Conservation (phyloP, 1,140 invertebrate species). For the Geopemphigus sp. region DNA sequence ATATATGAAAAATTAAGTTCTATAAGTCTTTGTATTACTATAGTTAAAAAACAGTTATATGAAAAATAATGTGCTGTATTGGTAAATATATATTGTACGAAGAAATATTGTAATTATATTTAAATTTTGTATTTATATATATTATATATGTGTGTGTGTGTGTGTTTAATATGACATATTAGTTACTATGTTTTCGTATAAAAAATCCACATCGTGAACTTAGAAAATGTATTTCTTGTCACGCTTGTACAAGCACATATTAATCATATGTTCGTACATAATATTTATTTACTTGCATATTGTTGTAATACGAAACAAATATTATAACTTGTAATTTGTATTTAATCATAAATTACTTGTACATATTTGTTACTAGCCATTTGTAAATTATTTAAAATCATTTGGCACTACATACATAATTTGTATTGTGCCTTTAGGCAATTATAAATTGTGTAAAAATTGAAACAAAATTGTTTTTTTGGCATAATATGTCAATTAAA, state of each 20-base stretch:
- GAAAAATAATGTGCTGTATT: not conserved
- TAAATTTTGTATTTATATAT: not conserved
- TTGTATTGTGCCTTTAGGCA: too few species aligned
- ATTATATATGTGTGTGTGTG: conserved; percentile 1
- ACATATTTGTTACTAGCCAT: too few species aligned
- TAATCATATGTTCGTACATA: not conserved
- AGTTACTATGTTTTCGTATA: conserved; percentile 16
- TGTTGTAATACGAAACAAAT: conserved; percentile 6
- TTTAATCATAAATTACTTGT: too few species aligned
- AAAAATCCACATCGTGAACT: not conserved
- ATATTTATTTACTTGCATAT: not conserved
- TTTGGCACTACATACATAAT: too few species aligned
- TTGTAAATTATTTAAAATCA: too few species aligned
- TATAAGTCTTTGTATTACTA: conserved; percentile 48
- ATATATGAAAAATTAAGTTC: conserved; percentile 45
- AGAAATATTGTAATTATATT: conserved; percentile 41
- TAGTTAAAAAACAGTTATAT: conserved; percentile 13
- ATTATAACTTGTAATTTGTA: not conserved
- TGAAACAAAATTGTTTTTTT: too few species aligned
- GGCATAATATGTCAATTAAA: too few species aligned
- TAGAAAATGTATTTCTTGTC: conserved; percentile 14
- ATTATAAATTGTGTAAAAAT: too few species aligned
- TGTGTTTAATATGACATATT: conserved; percentile 32
- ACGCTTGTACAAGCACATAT: not conserved
- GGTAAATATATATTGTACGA: conserved; percentile 1